These are phyloP conservation scores for Aleiodes alternator DNA, from an alignment of 2,888 invertebrate species.

Conservation along the genomic window DNA sequence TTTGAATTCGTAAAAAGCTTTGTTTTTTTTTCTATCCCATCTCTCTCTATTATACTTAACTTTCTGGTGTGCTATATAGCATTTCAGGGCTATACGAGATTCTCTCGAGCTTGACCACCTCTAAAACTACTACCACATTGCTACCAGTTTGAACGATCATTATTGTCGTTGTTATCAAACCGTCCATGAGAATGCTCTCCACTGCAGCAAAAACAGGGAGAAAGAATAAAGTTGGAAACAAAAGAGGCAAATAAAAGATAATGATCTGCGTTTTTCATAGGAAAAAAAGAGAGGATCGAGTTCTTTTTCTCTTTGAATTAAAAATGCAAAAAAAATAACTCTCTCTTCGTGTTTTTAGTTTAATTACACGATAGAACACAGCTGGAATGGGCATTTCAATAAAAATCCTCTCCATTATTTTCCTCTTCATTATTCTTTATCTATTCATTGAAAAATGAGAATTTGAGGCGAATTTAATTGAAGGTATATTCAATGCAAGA, in stretches of 20 bases:
- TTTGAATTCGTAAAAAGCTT: conserved; percentile 12
- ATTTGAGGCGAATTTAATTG: no score
- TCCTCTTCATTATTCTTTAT: no score
- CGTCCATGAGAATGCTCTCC: neutral
- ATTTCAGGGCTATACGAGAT: neutral
- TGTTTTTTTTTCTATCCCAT: neutral
- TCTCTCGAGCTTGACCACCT: conserved; percentile 9
- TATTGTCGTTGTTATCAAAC: conserved; percentile 5
- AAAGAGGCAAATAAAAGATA: conserved; percentile 2
- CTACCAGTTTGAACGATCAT: neutral
- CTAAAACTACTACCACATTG: neutral
- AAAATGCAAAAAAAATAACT: neutral
- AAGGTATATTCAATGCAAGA: no score
- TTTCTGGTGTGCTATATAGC: neutral
- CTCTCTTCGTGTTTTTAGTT: no score
- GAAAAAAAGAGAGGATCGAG: no score
- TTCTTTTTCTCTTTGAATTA: neutral
- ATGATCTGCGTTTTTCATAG: neutral
- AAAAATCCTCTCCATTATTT: no score
- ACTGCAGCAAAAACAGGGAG: neutral
- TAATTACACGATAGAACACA: no score
- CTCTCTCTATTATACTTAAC: neutral
- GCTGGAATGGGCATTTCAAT: no score
- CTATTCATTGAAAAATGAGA: no score
- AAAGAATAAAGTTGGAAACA: neutral